Percentiles rank a stretch among this genome's conserved stretches.
Evolutionary conservation across 2,797 vertebrate species (phyloP).

Genomic region (Cynodonichthys magdalenae): DNA sequence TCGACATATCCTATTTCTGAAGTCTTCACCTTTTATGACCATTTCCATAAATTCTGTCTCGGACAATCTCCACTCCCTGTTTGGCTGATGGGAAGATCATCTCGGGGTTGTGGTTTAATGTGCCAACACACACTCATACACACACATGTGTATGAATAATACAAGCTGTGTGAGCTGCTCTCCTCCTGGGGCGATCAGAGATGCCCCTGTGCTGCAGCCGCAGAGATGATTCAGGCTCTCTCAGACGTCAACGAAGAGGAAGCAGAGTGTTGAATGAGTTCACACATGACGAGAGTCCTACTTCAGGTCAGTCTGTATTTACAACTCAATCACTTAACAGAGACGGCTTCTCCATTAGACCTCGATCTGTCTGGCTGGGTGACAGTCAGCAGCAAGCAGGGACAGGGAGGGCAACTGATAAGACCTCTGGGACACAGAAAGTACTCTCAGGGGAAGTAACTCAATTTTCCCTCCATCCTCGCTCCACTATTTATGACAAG

Average conservation of each 20-base stretch:
- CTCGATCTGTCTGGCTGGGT: constrained; percentile 66
- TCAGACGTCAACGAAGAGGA: constrained; percentile 55
- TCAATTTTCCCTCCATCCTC: constrained; percentile 39
- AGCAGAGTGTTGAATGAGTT: constrained; percentile 71
- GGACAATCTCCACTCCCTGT: constrained; percentile 67
- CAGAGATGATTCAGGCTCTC: constrained; percentile 54
- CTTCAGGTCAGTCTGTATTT: constrained; percentile 86
- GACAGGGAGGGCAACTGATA: constrained; percentile 64
- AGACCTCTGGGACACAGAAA: constrained; percentile 59
- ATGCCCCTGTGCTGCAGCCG: constrained; percentile 28
- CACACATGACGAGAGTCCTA: constrained; percentile 76
- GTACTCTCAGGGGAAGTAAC: constrained; percentile 27
- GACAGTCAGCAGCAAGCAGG: constrained; percentile 67
- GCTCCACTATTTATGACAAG: constrained; percentile 34
- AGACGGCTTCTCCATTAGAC: constrained; percentile 67
- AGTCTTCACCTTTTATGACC: constrained; percentile 81
- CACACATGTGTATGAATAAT: constrained; percentile 12
- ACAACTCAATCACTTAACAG: constrained; percentile 78
- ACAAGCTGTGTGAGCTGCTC: constrained; percentile 12
- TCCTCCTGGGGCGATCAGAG: constrained; percentile 35
- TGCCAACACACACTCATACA: constrained; percentile 49
- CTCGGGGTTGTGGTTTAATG: constrained; percentile 65
- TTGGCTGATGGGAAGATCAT: constrained; percentile 71
- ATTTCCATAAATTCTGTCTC: constrained; percentile 76
- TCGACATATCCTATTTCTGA: constrained; percentile 84